A percentile compares a stretch with the other conserved stretches of the same genome.
These are phyloP conservation scores for silkworm (Bombyx mori) DNA, from an alignment of 1,140 invertebrate species.

Conservation along the genomic window DNA sequence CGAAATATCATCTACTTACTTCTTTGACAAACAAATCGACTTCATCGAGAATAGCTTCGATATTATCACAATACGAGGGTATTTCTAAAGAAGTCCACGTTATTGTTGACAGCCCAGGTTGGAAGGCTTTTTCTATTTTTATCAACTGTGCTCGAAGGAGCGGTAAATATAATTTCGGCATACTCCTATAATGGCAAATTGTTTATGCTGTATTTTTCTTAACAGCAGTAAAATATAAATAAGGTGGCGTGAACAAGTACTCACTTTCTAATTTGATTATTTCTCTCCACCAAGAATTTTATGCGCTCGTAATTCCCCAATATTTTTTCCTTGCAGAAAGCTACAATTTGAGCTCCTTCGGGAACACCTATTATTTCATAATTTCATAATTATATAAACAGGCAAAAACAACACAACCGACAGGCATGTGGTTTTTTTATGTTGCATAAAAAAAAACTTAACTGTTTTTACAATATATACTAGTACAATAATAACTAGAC, in stretches of 20 bases:
- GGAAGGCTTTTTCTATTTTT: slow-evolving; percentile 79
- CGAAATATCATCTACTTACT: slow-evolving; percentile 28
- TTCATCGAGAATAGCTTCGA: slow-evolving; percentile 73
- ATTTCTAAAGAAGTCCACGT: slow-evolving; percentile 87
- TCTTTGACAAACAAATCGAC: slow-evolving; percentile 81
- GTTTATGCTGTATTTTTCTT: no score
- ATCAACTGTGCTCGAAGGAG: slow-evolving; percentile 78
- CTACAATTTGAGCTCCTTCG: slow-evolving; percentile 76
- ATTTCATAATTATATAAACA: background rate
- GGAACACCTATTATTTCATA: slow-evolving; percentile 69
- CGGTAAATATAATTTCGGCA: slow-evolving; percentile 77
- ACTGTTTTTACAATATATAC: no score
- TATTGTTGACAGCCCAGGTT: slow-evolving; percentile 82
- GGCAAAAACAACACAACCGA: no score
- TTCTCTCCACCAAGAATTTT: slow-evolving; percentile 73
- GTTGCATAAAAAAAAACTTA: no score
- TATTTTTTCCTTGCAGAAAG: slow-evolving; percentile 78
- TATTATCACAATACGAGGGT: slow-evolving; percentile 74
- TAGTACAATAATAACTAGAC: no score
- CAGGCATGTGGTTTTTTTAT: no score
- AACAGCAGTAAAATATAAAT: background rate
- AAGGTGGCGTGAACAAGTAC: background rate
- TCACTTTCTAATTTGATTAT: slow-evolving; percentile 65
- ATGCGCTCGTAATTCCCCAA: slow-evolving; percentile 73
- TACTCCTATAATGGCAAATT: slow-evolving; percentile 34